A percentile compares a stretch with the other conserved stretches of the same genome.
Evolutionary conservation across 1,140 invertebrate genomes (phyloP).

Genomic region (Bombus ignitus): DNA sequence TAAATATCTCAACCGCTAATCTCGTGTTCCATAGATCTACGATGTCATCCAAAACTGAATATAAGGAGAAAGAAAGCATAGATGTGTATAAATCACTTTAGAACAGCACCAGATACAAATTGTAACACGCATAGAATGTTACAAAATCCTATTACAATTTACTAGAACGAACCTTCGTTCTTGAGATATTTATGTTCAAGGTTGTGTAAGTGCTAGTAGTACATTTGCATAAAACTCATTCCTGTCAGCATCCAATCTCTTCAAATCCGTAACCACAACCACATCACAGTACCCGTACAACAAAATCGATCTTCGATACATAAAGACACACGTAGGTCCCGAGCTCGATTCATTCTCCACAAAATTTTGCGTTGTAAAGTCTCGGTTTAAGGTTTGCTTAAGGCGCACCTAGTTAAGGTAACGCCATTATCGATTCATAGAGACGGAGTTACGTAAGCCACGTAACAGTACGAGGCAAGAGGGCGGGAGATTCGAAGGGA

Average conservation of each 20-base stretch:
- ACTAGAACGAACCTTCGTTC: not conserved
- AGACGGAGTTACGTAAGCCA: conserved; percentile 57
- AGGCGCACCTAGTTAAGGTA: conserved; percentile 58
- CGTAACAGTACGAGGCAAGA: not conserved
- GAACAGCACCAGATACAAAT: no score
- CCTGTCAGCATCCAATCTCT: no score
- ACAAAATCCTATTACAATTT: no score
- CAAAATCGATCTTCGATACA: conserved; percentile 18
- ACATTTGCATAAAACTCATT: not conserved
- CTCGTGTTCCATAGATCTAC: not conserved
- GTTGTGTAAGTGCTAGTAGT: not conserved
- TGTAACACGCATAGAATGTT: no score
- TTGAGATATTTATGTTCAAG: not conserved
- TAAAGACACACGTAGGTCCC: not conserved
- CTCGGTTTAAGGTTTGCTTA: conserved; percentile 40
- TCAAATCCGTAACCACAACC: no score
- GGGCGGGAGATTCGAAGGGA: not conserved
- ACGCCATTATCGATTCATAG: conserved; percentile 65
- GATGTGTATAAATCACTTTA: no score
- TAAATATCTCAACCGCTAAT: no score
- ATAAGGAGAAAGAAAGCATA: not conserved
- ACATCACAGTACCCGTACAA: not conserved
- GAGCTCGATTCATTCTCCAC: not conserved
- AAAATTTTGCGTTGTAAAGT: conserved; percentile 26
- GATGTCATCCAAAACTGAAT: not conserved